Conservation (phyloP, 2,888 invertebrate species). For the Polymixis lichenea region DNA sequence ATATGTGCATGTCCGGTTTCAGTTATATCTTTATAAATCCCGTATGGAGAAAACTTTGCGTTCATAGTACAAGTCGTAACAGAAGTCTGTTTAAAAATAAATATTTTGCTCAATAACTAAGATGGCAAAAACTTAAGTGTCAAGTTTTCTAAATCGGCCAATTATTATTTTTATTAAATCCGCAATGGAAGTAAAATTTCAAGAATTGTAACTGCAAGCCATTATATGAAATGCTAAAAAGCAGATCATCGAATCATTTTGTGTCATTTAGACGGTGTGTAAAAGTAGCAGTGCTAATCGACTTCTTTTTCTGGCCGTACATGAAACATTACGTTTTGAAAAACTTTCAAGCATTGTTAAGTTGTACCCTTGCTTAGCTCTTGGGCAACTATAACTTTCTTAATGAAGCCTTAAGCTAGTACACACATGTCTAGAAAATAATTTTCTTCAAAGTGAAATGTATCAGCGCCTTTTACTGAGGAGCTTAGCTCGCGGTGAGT, state of each 20-base stretch:
- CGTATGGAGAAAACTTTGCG: slow-evolving; percentile 9
- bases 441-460: slow-evolving; percentile 22
- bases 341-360: neutral
- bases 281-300: neutral
- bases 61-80: neutral
- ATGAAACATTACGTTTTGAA: neutral
- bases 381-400: neutral
- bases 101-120: no score
- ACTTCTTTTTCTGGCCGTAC: neutral
- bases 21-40: slow-evolving; percentile 33
- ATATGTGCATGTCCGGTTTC: slow-evolving; percentile 34
- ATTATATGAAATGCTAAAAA: neutral
- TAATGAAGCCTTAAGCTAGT: slow-evolving; percentile 2
- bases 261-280: neutral
- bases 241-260: neutral
- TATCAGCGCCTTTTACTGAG: slow-evolving; percentile 24
- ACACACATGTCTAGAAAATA: slow-evolving; percentile 9
- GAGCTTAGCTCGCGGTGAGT: slow-evolving; percentile 33
- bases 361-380: neutral
- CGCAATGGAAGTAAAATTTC: neutral
- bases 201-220: neutral
- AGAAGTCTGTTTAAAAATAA: no score
- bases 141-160: neutral
- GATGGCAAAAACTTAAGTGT: no score
- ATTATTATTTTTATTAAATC: neutral